Base-by-base conservation (phyloP, 2,888 invertebrate genomes). In the Platycheirus albimanus region DNA sequence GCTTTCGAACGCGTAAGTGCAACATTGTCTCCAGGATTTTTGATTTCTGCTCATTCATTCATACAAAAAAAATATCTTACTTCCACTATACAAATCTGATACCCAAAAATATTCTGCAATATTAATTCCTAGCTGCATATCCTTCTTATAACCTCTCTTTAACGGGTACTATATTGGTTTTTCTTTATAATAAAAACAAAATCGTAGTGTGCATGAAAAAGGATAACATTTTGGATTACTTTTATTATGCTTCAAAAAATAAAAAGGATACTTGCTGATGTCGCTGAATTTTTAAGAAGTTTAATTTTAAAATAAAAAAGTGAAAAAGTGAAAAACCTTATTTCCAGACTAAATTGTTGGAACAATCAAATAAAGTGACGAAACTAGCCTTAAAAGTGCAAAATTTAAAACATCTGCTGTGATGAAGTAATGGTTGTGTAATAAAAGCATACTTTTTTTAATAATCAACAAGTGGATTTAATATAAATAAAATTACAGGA, bases 1-100 rank as follows among this genome's bases (percentile, higher is more conserved):
- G 96, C 97, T 96, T 96, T 96, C 94, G 95, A 96, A 96, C 96
- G 91, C 91, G 97, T 97, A 96, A 97, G 97, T 97, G 92, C 91
- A 91, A 89, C 92, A 92, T 87, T 88, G 81, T 87, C 36, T 89
- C 89, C 89, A 88, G 87, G 87, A 87, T 86, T 71, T 58, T 87
- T 88, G 43, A 30, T 36, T 69, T 63, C 24, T 64, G 30, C 33
- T 58, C 76, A 43, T 28, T 78, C 54, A 70, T 75, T 69, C 49
- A 52, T 75, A 66, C 24, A 58, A 43, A 75, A 43, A 24, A 69
- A 43, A 33, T 76, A 67, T 72, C 36, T 74, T n/a, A n/a, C n/a
- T n/a, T n/a, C n/a, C 71, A 72, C 43, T 30, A 17, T 10, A 33
- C 51, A 58, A 28, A n/a, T 56, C 64, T 75, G 66, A 24, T 75